Evolutionary conservation across 2,888 invertebrate genomes (phyloP).

Genomic region (Parnassius apollo): DNA sequence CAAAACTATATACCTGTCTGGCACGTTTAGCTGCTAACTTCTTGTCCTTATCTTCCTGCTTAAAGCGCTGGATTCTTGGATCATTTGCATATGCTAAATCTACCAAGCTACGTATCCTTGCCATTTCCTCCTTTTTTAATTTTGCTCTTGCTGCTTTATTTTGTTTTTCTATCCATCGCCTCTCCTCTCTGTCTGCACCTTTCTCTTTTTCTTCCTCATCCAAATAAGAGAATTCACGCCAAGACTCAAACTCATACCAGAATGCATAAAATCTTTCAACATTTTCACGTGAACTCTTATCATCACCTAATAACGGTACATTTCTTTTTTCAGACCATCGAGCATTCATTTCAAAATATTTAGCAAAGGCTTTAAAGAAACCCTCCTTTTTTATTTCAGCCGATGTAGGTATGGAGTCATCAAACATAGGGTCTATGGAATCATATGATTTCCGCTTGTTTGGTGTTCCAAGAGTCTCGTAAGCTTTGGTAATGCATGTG

Average conservation of each 20-base stretch:
- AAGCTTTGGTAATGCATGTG: conserved; percentile 98
- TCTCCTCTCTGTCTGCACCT: conserved; percentile 97
- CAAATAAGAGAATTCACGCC: conserved; percentile 99
- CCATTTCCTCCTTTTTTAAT: conserved; percentile 98
- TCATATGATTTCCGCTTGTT: conserved; percentile 94
- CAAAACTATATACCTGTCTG: conserved; percentile 78
- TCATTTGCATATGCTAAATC: conserved; percentile 97
- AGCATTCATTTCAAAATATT: conserved; percentile 88
- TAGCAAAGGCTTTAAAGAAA: conserved; percentile 86
- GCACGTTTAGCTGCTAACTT: conserved; percentile 94
- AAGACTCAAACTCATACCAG: conserved; percentile 99
- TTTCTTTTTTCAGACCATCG: conserved; percentile 95
- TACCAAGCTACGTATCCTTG: conserved; percentile 93
- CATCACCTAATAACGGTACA: conserved; percentile 91
- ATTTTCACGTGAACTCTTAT: conserved; percentile 88
- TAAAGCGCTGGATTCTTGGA: conserved; percentile 95
- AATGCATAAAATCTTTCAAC: conserved; percentile 97
- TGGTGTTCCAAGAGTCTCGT: conserved; percentile 92
- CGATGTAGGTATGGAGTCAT: conserved; percentile 90
- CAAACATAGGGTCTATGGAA: conserved; percentile 97
- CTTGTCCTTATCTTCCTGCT: conserved; percentile 95
- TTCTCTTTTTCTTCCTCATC: conserved; percentile 99
- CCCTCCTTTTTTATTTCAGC: conserved; percentile 87
- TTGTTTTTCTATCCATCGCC: conserved; percentile 99
- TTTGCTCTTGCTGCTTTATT: conserved; percentile 96